These are phyloP conservation scores for Emmelina monodactyla DNA, from an alignment of 2,888 invertebrate species.

Conservation along the genomic window DNA sequence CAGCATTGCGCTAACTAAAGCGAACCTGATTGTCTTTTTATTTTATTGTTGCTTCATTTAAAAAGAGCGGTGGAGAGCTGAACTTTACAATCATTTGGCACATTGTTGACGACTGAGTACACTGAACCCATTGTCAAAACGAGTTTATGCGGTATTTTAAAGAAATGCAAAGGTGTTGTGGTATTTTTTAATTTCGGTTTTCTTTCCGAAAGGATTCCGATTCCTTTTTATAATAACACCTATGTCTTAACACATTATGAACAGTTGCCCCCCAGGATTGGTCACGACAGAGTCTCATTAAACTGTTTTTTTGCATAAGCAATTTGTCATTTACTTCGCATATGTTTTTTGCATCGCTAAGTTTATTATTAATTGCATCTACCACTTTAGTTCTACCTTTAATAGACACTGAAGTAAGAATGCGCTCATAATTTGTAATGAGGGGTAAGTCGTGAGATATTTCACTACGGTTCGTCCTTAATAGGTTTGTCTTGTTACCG, in stretches of 20 bases:
- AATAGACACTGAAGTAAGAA: constrained; percentile 46
- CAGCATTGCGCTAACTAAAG: constrained; percentile 36
- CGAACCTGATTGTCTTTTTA: constrained; percentile 37
- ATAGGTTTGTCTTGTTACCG: constrained; percentile 52
- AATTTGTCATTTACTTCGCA: constrained; percentile 45
- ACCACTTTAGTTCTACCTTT: constrained; percentile 29
- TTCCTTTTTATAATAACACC: no score
- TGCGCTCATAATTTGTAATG: constrained; percentile 65
- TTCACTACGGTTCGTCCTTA: constrained; percentile 56
- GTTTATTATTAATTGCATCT: constrained; percentile 43
- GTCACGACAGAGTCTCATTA: no score
- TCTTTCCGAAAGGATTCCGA: no score
- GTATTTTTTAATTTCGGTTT: no score
- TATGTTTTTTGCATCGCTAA: constrained; percentile 43
- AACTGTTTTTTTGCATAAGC: no score
- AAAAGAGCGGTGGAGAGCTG: constrained; percentile 9
- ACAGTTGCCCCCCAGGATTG: no score
- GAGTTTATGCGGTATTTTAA: no score
- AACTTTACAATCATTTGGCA: constrained; percentile 13
- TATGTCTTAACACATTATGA: no score
- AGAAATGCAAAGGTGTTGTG: no score
- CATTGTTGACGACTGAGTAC: constrained; percentile 4
- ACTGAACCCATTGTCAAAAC: background rate
- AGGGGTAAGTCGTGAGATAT: constrained; percentile 54
- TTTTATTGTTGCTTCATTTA: constrained; percentile 17